Evolutionary conservation across 2,888 invertebrate genomes (phyloP), one percentile per base, ranked within the genome.

Genomic region (Argyra leucocephala): DNA sequence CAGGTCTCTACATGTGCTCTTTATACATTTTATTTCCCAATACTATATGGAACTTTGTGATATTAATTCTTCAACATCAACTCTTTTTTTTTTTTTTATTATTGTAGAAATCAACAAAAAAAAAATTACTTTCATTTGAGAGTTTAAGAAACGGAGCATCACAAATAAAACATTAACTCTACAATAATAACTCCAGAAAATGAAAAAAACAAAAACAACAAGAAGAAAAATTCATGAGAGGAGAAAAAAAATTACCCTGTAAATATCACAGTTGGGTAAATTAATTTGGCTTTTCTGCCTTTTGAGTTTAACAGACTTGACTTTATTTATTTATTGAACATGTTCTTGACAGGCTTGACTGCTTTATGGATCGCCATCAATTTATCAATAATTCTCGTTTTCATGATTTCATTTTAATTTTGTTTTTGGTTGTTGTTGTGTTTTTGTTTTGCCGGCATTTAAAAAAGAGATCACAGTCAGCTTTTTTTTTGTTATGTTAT

Each of bases 241-340:
- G 18, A 48, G 18, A 48, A 18, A 15, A 48, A 48, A 48, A 48
- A 48, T 48, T 48, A 18, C n/a, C 48, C 48, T 48, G 48, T 48
- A 48, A 48, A 48, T 48, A 48, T 48, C 48, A 48, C 48, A 48
- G 48, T 48, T 48, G 48, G 48, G 48, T 48, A 15, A 18, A 48
- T 48, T 48, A 48, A 48, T 48, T 48, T 48, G 15, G 48, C 48
- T 48, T 48, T 48, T 48, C 48, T 48, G 48, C 48, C 48, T 12
- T 48, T 48, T 48, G n/a, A 15, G 18, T 15, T 48, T 48, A 48
- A 48, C 48, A 48, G 48, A 48, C 48, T 59, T 69, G 68, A 69
- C 69, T 69, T 70, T 70, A 70, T 71, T 70, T 71, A 71, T 71
- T 71, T 70, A 71, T 71, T 69, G 70, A 71, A 69, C 71, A 71